phyloP scores from a whole-genome alignment of 2,888 invertebrate species.

The Choreutis nemorana region DNA sequence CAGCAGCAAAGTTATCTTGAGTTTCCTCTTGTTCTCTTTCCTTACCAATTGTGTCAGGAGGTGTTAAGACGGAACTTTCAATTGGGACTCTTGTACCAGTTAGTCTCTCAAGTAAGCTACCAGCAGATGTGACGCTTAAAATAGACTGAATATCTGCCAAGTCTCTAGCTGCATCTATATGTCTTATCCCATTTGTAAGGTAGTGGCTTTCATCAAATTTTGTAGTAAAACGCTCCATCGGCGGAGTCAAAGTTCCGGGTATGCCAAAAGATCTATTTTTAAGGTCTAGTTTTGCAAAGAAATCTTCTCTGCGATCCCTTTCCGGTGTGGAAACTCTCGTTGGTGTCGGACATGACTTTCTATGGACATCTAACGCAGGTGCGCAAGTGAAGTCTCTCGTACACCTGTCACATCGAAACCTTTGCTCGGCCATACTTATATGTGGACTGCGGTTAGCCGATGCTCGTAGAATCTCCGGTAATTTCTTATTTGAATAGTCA shows the following conservation, averaged over 20 bases:
- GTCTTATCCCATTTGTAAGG: conserved; percentile 42
- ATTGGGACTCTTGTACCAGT: conserved; percentile 48
- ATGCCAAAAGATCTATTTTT: conserved; percentile 72
- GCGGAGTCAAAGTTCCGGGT: conserved; percentile 49
- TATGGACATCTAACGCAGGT: conserved; percentile 74
- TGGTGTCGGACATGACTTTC: conserved; percentile 45
- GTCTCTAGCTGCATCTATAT: conserved; percentile 72
- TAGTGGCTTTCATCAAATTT: conserved; percentile 48
- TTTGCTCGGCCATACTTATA: conserved; percentile 65
- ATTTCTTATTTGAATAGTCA: conserved; percentile 83
- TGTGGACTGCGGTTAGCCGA: conserved; percentile 73
- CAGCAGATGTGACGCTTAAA: conserved; percentile 77
- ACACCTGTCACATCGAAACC: conserved; percentile 76
- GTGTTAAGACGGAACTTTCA: conserved; percentile 49
- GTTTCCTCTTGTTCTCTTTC: conserved; percentile 70
- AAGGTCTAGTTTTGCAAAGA: conserved; percentile 82
- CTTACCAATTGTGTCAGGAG: conserved; percentile 44
- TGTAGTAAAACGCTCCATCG: conserved; percentile 47
- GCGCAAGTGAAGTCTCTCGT: conserved; percentile 75
- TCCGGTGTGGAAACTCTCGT: conserved; percentile 57
- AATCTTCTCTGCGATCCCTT: conserved; percentile 75
- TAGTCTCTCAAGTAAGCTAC: conserved; percentile 71
- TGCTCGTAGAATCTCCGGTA: conserved; percentile 78
- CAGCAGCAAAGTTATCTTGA: conserved; percentile 84
- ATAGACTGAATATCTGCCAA: conserved; percentile 88